These are phyloP conservation scores for Matsumurasca onukii DNA, from an alignment of 1,140 invertebrate genomes.

Conservation along the genomic window DNA sequence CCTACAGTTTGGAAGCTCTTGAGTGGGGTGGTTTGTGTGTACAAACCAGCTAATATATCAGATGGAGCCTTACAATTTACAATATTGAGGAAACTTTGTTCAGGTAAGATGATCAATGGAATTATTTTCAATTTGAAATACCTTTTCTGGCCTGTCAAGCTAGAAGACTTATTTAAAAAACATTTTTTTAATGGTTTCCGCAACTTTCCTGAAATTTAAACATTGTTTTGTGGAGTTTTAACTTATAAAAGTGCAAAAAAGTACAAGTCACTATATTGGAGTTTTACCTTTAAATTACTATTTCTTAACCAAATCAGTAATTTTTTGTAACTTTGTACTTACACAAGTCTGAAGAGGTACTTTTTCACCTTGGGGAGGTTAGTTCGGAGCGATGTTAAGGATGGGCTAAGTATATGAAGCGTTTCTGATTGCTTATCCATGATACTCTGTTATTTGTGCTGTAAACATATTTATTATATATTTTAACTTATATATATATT, in stretches of 20 bases:
- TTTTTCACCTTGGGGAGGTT: too few species aligned
- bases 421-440: too few species aligned
- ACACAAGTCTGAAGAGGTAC: too few species aligned
- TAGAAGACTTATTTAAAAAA: neutral
- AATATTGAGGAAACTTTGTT: slow-evolving; percentile 62
- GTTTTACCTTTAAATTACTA: neutral
- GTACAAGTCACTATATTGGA: neutral
- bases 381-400: too few species aligned
- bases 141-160: neutral
- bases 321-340: too few species aligned
- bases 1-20: slow-evolving; percentile 58
- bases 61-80: slow-evolving; percentile 54
- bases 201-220: neutral
- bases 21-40: slow-evolving; percentile 78
- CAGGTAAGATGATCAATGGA: slow-evolving; percentile 49
- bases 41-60: slow-evolving; percentile 69
- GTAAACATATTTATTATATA: too few species aligned
- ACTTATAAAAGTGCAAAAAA: neutral
- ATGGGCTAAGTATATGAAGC: too few species aligned
- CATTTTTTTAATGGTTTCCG: neutral
- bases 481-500: too few species aligned
- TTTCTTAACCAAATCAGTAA: too few species aligned
- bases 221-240: neutral
- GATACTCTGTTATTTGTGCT: too few species aligned
- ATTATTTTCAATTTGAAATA: neutral